Percentiles rank a stretch among this genome's conserved stretches.
Evolutionary conservation across 1,140 invertebrate species (phyloP).

Genomic region (Thalassaphorura encarpata): DNA sequence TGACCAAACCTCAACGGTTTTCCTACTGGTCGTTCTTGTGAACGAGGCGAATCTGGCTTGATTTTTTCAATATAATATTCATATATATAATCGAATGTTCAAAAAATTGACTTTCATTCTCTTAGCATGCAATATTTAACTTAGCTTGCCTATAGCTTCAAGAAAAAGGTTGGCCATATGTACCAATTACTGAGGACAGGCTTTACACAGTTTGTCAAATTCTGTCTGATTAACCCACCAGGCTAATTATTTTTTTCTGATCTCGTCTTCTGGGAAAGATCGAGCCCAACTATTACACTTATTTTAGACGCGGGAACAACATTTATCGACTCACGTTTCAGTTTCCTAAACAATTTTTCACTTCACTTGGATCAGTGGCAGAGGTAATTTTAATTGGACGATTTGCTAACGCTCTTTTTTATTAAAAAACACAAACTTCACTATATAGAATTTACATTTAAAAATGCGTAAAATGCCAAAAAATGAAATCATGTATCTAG

Average conservation of each 20-base stretch:
- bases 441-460: too few species aligned
- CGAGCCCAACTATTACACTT: slow-evolving; percentile 25
- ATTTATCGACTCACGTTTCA: too few species aligned
- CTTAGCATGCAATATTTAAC: too few species aligned
- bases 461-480: too few species aligned
- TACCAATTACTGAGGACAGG: slow-evolving; percentile 69
- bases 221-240: slow-evolving; percentile 88
- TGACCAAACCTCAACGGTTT: slow-evolving; percentile 83
- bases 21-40: slow-evolving; percentile 69
- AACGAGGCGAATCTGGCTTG: slow-evolving; percentile 60
- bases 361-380: too few species aligned
- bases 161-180: slow-evolving; percentile 65
- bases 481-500: too few species aligned
- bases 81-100: too few species aligned
- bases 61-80: slow-evolving; percentile 14
- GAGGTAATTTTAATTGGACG: too few species aligned
- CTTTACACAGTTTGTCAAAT: slow-evolving; percentile 63
- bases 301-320: slow-evolving; percentile 17
- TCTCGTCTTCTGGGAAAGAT: slow-evolving; percentile 18
- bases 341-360: too few species aligned
- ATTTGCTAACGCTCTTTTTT: too few species aligned
- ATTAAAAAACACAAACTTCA: too few species aligned
- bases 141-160: slow-evolving; percentile 60
- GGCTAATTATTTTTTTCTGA: slow-evolving; percentile 3
- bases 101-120: slow-evolving; percentile 1